Percentiles rank a stretch among this genome's conserved stretches.
phyloP scores from a whole-genome alignment of 2,797 vertebrate species.

The Peromyscus attwateri region DNA sequence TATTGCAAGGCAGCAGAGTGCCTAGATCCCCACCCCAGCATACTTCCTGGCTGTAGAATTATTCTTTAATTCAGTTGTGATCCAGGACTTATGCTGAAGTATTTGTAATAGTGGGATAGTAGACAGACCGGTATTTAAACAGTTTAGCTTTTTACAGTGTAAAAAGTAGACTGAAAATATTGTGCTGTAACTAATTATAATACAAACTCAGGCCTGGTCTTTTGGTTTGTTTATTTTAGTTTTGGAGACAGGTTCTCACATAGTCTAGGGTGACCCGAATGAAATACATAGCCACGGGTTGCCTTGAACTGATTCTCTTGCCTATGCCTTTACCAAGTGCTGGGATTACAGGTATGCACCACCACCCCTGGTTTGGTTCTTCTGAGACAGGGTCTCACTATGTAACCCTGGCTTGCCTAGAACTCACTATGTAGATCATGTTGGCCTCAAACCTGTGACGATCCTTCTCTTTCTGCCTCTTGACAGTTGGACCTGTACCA shows the following conservation, averaged over 20 bases:
- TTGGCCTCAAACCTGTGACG: background rate
- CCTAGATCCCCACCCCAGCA: background rate
- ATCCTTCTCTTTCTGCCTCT: background rate
- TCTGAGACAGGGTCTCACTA: background rate
- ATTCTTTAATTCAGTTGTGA: background rate
- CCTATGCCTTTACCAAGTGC: too few relatives aligned
- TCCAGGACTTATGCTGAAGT: background rate
- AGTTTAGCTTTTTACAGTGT: constrained; percentile 12
- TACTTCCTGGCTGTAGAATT: background rate
- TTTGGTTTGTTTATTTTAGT: background rate
- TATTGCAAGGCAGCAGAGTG: background rate
- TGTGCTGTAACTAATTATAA: constrained; percentile 30
- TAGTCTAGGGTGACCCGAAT: background rate
- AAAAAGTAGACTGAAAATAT: constrained; percentile 63
- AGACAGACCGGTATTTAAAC: background rate
- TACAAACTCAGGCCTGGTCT: background rate
- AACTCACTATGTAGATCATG: background rate
- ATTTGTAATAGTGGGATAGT: background rate
- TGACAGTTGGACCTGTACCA: background rate
- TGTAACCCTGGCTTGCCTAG: background rate
- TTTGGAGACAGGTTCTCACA: background rate
- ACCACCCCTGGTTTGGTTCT: background rate
- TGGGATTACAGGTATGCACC: background rate
- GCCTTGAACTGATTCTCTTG: background rate
- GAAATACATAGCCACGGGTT: background rate